phyloP scores from a whole-genome alignment of 2,888 invertebrate genomes.

The Drosophila robusta region DNA sequence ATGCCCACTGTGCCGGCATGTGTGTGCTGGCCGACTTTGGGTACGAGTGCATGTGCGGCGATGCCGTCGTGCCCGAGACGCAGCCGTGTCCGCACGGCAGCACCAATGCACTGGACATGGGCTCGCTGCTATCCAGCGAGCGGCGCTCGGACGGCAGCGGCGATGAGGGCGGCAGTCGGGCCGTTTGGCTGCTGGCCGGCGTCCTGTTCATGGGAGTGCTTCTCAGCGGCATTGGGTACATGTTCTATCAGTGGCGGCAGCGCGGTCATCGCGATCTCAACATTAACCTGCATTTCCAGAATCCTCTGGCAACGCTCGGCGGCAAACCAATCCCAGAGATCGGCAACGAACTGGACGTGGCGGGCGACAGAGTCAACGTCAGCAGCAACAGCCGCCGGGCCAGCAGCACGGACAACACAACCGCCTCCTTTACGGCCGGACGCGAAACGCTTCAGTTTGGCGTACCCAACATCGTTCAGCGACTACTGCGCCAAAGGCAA shows the following conservation, averaged over 20 bases:
- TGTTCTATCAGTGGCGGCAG: constrained; percentile 79
- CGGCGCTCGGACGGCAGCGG: constrained; percentile 28
- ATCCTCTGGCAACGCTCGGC: constrained; percentile 82
- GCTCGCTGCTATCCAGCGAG: constrained; percentile 14
- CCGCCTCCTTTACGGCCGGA: constrained; percentile 58
- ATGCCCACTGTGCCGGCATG: constrained; percentile 87
- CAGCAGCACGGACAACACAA: constrained; percentile 35
- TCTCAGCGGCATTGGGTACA: constrained; percentile 69
- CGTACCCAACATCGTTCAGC: constrained; percentile 65
- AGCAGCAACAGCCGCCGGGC: constrained; percentile 17
- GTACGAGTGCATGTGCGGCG: constrained; percentile 87
- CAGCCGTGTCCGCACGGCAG: constrained; percentile 77
- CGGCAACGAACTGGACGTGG: constrained; percentile 31
- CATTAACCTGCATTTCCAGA: constrained; percentile 85
- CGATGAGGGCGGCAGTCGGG: constrained; percentile 9
- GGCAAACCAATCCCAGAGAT: constrained; percentile 46
- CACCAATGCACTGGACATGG: constrained; percentile 60
- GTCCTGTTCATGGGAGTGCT: constrained; percentile 48
- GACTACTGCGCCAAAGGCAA: constrained; percentile 62
- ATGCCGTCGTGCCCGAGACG: constrained; percentile 82
- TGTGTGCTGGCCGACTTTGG: constrained; percentile 87
- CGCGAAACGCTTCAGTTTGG: constrained; percentile 57
- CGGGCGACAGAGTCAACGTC: constrained; percentile 9
- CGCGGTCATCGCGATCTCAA: constrained; percentile 86
- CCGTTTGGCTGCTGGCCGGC: constrained; percentile 32